phyloP scores from a whole-genome alignment of 2,888 invertebrate genomes.

The Eupeodes latifasciatus region DNA sequence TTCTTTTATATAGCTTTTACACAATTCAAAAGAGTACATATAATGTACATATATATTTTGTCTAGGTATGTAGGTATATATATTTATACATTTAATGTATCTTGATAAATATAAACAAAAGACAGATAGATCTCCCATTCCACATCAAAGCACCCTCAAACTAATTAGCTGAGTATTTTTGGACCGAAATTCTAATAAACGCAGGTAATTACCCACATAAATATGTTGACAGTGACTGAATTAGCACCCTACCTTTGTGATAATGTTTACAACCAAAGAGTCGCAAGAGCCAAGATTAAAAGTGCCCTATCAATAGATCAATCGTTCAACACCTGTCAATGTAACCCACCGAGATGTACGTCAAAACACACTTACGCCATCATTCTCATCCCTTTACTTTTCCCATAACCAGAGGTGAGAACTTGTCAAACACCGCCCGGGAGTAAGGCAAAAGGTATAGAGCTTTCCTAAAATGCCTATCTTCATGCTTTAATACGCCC shows the following conservation, averaged over 20 bases:
- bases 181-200: conserved; percentile 20
- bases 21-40: not conserved
- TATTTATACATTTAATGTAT: too few species aligned
- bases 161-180: conserved; percentile 35
- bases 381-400: not conserved
- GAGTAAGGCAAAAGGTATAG: not conserved
- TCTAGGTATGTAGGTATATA: too few species aligned
- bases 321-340: conserved; percentile 57
- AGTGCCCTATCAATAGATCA: conserved; percentile 63
- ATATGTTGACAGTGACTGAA: conserved; percentile 46
- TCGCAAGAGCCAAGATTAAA: conserved; percentile 52
- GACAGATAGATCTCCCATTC: not conserved
- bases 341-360: conserved; percentile 47
- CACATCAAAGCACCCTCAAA: conserved; percentile 10
- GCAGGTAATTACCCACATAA: conserved; percentile 34
- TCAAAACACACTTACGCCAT: conserved; percentile 32
- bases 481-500: conserved; percentile 7
- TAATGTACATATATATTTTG: not conserved
- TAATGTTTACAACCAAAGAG: conserved; percentile 21
- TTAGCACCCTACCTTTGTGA: conserved; percentile 23
- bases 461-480: not conserved
- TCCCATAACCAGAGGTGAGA: not conserved
- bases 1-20: not conserved
- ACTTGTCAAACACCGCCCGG: conserved; percentile 19
- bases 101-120: conserved; percentile 1